phyloP scores from a whole-genome alignment of 2,797 vertebrate genomes.

The Onychomys torridus region DNA sequence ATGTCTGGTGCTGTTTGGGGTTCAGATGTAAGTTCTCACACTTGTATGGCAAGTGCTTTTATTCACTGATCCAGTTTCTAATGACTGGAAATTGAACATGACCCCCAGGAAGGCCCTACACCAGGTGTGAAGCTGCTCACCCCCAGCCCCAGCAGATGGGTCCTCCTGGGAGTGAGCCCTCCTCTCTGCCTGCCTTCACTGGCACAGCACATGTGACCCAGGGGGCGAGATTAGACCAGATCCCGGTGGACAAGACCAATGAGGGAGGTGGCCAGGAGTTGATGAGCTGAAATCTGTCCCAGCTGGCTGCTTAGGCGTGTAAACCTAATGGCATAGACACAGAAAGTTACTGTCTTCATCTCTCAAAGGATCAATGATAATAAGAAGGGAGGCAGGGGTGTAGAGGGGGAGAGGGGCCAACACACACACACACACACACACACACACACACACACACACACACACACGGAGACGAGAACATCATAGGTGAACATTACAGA shows the following conservation, averaged over 20 bases:
- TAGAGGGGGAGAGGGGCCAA: too few species aligned
- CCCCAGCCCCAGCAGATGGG: background rate
- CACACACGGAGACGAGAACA: background rate
- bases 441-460: background rate
- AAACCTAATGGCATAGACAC: background rate
- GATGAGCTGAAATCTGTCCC: background rate
- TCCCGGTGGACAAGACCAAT: background rate
- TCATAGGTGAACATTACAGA: background rate
- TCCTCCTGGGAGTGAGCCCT: rapidly evolving
- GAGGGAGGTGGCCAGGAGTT: rapidly evolving
- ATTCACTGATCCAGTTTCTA: background rate
- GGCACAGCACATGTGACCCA: background rate
- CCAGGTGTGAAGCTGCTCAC: background rate
- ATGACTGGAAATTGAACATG: background rate
- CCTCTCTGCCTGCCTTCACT: background rate
- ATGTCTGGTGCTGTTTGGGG: background rate
- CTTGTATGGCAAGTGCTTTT: background rate
- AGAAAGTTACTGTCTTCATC: background rate
- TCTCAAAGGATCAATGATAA: background rate
- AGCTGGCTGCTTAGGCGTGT: background rate
- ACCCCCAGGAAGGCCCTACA: rapidly evolving
- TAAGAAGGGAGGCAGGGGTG: background rate
- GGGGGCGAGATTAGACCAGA: background rate
- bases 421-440: background rate
- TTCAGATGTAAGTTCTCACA: background rate